These are phyloP conservation scores for Napeogenes sylphis DNA, from an alignment of 2,888 invertebrate species.

Conservation along the genomic window DNA sequence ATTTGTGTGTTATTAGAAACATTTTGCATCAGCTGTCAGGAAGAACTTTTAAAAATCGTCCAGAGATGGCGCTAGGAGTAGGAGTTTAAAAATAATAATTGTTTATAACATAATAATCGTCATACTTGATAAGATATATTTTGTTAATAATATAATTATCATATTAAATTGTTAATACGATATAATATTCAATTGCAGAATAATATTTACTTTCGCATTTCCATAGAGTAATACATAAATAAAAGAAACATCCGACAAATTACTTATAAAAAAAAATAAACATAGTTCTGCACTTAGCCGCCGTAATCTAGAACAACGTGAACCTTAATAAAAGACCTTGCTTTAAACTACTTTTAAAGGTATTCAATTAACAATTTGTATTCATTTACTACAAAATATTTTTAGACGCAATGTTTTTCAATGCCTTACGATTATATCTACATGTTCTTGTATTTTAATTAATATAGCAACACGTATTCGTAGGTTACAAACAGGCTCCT, in stretches of 20 bases:
- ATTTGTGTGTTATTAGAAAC: neutral
- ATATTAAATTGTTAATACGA: neutral
- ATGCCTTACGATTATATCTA: conserved; percentile 9
- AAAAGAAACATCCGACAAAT: no score
- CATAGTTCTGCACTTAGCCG: no score
- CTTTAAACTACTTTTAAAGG: no score
- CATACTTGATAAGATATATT: neutral
- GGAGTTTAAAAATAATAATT: conserved; percentile 19
- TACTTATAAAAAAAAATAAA: no score
- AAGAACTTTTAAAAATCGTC: conserved; percentile 10
- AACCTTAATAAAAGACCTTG: no score
- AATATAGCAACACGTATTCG: conserved; percentile 23
- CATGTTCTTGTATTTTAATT: conserved; percentile 24
- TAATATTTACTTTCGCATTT: no score
- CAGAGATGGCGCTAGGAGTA: conserved; percentile 52
- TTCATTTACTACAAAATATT: neutral
- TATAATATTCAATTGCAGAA: no score
- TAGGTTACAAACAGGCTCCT: conserved; percentile 29
- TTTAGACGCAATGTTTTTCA: conserved; percentile 1
- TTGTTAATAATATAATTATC: neutral
- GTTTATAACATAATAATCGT: neutral
- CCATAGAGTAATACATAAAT: no score
- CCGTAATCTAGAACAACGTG: no score
- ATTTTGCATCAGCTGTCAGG: conserved; percentile 17
- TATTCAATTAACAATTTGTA: neutral